A percentile compares a stretch with the other conserved stretches of the same genome.
phyloP scores from a whole-genome alignment of 2,888 invertebrate genomes.

The Drosophila mayaguana region DNA sequence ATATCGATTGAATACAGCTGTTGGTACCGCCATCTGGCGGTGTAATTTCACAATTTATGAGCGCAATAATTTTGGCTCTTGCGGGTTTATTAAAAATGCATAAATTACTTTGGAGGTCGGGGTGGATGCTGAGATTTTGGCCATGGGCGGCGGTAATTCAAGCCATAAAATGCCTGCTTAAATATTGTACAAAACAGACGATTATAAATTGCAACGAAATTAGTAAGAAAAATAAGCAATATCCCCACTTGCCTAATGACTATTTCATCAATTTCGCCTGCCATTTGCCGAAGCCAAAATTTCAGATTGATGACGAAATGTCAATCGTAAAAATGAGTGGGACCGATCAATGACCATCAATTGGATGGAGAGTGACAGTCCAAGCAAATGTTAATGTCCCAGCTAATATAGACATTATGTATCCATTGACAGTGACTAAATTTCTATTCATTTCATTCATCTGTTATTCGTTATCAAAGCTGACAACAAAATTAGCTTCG shows the following conservation, averaged over 20 bases:
- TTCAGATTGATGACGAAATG: conserved; percentile 14
- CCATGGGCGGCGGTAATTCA: conserved; percentile 54
- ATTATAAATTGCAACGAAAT: conserved; percentile 46
- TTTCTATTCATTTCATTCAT: not conserved
- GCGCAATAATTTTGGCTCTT: conserved; percentile 31
- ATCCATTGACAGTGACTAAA: not conserved
- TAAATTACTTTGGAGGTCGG: conserved; percentile 13
- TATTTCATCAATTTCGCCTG: conserved; percentile 13
- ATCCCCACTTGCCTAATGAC: not conserved
- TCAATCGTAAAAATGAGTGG: not conserved
- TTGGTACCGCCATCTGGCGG: conserved; percentile 17
- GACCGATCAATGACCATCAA: conserved; percentile 9
- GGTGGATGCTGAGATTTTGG: conserved; percentile 8
- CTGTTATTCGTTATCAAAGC: conserved; percentile 13
- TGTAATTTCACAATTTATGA: conserved; percentile 37
- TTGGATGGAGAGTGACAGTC: conserved; percentile 25
- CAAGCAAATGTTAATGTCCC: conserved; percentile 37
- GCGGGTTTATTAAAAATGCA: conserved; percentile 21
- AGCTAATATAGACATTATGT: conserved; percentile 10
- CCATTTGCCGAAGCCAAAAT: not conserved
- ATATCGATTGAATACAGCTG: conserved; percentile 1
- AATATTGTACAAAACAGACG: conserved; percentile 39
- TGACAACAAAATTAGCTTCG: not conserved
- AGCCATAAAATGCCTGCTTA: conserved; percentile 33
- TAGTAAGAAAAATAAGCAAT: conserved; percentile 19